These are phyloP conservation scores for Thamnophis sirtalis DNA, from an alignment of 2,113 vertebrate genomes.

Conservation along the genomic window DNA sequence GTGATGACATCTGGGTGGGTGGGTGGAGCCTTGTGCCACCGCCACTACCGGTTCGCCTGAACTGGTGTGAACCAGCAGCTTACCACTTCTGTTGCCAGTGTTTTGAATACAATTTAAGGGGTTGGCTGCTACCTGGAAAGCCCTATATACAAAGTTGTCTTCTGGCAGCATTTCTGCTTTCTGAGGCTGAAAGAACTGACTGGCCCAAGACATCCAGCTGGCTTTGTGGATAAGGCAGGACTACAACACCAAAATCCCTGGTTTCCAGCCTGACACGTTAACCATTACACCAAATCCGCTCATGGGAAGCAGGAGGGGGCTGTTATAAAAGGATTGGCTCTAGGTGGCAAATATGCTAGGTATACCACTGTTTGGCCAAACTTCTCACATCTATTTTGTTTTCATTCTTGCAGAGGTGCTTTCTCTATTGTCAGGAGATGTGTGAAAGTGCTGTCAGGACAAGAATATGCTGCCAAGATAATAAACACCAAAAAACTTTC, in stretches of 20 bases:
- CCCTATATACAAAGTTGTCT: neutral
- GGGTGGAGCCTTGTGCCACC: too few relatives aligned
- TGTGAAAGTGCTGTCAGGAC: conserved; percentile 79
- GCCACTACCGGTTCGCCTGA: too few relatives aligned
- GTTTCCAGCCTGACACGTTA: neutral
- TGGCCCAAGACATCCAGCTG: neutral
- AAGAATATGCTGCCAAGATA: conserved; percentile 82
- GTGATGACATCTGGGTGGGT: too few relatives aligned
- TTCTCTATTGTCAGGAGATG: conserved; percentile 81
- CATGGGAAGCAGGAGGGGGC: neutral
- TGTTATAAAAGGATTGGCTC: neutral
- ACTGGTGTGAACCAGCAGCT: too few relatives aligned
- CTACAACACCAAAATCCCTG: neutral
- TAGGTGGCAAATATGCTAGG: neutral
- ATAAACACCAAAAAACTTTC: conserved; percentile 84
- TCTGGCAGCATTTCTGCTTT: neutral
- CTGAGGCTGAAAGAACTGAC: neutral
- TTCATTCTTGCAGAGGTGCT: conserved; percentile 69
- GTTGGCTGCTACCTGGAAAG: neutral
- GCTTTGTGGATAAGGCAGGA: neutral
- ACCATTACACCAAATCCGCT: neutral
- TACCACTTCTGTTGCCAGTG: neutral
- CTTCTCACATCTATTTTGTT: neutral
- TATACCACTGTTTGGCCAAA: neutral
- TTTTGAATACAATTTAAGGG: neutral